Base-by-base conservation (phyloP, 1,140 invertebrate species). In the Drosophila nasuta region DNA sequence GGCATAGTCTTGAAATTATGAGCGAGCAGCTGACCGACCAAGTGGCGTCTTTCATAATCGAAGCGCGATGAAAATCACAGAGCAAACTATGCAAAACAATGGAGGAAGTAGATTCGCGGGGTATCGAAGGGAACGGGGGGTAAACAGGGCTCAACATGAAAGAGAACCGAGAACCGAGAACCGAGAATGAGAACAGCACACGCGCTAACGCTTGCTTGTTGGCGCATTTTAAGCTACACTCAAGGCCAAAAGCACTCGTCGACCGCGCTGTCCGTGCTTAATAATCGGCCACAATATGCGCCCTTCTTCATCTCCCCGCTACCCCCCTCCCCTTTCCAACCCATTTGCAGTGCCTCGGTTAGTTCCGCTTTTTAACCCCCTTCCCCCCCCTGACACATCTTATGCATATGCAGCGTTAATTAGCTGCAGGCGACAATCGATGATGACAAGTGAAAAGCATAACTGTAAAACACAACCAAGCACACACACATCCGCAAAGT, bases 201-300 rank as follows among this genome's bases (percentile, higher is more conserved):
- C 73, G 68, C 35, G 80, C 67, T 64, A 69, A 77, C 59, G 46
- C 70, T 78, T 81, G 46, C 70, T 78, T 81, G 85, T 88, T 83
- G 72, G 70, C 70, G 60, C 83, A 83, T 83, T 88, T 81, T 83
- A 89, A 88, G 85, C 54, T 41, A 25, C 38, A 17, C 13, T 41
- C 83, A 89, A 81, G 83, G 83, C 17, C 72, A 52, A 60, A 25
- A 41, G 33, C 20, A 13, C 30, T 70, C 41, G 41, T 38, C 65
- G 25, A 28, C 46, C 63, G 4, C 38, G 4, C 38, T 54, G 56
- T 41, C 56, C 30, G 30, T 46, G 57, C 57, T 48, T 74, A 77
- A 81, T 86, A 86, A 80, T 73, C 57, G 65, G 38, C 57, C 64
- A 49, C 65, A 68, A 68, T 68, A 68, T 68, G 56, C 63, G 3